Conservation (phyloP, 1,140 invertebrate species). For the Hormaphis cornu region DNA sequence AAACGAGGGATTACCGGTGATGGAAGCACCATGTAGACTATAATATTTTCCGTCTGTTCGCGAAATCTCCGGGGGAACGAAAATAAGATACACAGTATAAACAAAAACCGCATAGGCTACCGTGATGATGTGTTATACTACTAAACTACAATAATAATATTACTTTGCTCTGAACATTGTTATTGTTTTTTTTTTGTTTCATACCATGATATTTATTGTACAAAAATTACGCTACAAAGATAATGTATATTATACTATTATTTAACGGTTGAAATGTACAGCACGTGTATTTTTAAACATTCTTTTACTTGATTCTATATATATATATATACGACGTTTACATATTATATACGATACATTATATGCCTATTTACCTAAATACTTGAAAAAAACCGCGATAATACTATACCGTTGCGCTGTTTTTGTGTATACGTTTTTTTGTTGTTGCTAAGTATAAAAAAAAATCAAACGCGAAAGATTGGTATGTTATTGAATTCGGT, state of each 20-base stretch:
- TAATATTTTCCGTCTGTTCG: not conserved
- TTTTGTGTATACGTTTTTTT: no score
- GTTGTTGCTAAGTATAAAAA: no score
- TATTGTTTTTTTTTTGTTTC: not conserved
- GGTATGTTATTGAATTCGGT: no score
- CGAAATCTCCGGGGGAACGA: not conserved
- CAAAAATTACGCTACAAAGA: conserved; percentile 15
- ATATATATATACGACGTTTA: conserved; percentile 1
- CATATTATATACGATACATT: not conserved
- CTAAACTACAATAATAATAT: no score
- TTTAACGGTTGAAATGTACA: conserved; percentile 16
- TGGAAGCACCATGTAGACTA: not conserved
- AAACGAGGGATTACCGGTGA: no score
- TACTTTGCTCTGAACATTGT: conserved; percentile 18
- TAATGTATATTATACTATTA: no score
- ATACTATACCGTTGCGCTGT: no score
- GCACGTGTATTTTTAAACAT: conserved; percentile 29
- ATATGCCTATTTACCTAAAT: not conserved
- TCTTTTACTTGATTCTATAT: conserved; percentile 6
- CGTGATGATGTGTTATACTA: not conserved
- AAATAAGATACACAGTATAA: not conserved
- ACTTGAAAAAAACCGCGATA: no score
- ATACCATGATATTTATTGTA: not conserved
- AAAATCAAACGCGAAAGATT: no score
- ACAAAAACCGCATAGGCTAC: not conserved